phyloP scores from a whole-genome alignment of 2,888 invertebrate species.

The Labia minor region DNA sequence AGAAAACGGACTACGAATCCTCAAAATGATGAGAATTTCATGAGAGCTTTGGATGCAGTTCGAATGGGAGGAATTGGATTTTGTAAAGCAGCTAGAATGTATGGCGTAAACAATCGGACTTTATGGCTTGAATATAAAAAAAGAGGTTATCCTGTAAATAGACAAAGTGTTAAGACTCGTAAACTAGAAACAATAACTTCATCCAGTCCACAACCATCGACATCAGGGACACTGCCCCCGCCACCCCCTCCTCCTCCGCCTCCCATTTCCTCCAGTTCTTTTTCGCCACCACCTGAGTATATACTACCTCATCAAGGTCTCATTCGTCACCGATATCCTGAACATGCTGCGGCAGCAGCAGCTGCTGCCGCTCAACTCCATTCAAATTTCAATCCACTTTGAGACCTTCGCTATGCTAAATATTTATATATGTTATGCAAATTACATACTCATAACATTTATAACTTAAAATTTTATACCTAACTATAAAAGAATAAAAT shows the following conservation, averaged over 20 bases:
- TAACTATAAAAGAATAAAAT: neutral
- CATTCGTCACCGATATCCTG: neutral
- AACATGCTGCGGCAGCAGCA: conserved; percentile 28
- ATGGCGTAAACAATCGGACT: conserved; percentile 75
- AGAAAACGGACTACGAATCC: conserved; percentile 67
- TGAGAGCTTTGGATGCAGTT: conserved; percentile 68
- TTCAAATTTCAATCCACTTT: neutral
- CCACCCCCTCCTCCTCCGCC: conserved; percentile 45
- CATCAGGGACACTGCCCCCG: conserved; percentile 34
- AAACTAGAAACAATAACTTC: conserved; percentile 3
- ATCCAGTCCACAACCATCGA: conserved; percentile 13
- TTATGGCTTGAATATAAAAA: conserved; percentile 78
- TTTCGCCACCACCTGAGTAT: neutral
- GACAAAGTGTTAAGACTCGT: conserved; percentile 65
- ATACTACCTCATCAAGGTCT: neutral
- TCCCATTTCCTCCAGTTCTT: conserved; percentile 29
- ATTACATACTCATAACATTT: neutral
- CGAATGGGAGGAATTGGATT: conserved; percentile 74
- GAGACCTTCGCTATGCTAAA: neutral
- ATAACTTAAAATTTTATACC: neutral
- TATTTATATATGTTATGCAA: neutral
- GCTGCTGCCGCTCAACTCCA: neutral
- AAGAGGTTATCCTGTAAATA: conserved; percentile 68
- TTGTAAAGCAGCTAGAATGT: conserved; percentile 73
- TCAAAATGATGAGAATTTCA: conserved; percentile 72